phyloP scores from a whole-genome alignment of 1,140 invertebrate genomes.

The Scaptodrosophila lebanonensis region DNA sequence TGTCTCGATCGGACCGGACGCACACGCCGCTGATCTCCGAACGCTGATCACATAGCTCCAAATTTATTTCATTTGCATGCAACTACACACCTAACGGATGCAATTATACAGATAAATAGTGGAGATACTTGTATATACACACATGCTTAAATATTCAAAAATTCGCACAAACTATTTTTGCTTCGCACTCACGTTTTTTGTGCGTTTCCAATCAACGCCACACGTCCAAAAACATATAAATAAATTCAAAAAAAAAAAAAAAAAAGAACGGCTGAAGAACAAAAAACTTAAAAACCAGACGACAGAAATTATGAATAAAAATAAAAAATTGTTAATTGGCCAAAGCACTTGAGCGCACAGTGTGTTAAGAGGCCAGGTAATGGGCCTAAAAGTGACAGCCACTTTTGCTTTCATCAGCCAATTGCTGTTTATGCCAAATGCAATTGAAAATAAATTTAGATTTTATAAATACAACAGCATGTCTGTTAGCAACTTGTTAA shows the following conservation, averaged over 20 bases:
- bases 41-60: constrained; percentile 36
- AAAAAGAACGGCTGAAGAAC: constrained; percentile 2
- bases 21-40: constrained; percentile 39
- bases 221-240: constrained; percentile 53
- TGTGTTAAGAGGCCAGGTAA: too few species aligned
- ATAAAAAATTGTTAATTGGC: constrained; percentile 56
- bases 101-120: constrained; percentile 39
- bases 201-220: constrained; percentile 52
- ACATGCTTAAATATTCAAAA: constrained; percentile 50
- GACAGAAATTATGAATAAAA: background rate
- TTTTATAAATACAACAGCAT: too few species aligned
- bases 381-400: too few species aligned
- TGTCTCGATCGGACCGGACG: constrained; percentile 69
- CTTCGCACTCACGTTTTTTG: constrained; percentile 50
- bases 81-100: constrained; percentile 71
- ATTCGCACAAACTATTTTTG: constrained; percentile 33
- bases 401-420: too few species aligned
- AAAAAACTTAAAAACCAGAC: too few species aligned
- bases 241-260: constrained; percentile 33
- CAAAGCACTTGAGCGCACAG: too few species aligned
- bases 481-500: too few species aligned
- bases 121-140: constrained; percentile 30
- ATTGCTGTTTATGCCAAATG: too few species aligned
- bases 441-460: too few species aligned
- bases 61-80: constrained; percentile 69